Percentiles rank a stretch among this genome's conserved stretches.
phyloP scores from a whole-genome alignment of 2,113 vertebrate genomes.

The Trachemys scripta region DNA sequence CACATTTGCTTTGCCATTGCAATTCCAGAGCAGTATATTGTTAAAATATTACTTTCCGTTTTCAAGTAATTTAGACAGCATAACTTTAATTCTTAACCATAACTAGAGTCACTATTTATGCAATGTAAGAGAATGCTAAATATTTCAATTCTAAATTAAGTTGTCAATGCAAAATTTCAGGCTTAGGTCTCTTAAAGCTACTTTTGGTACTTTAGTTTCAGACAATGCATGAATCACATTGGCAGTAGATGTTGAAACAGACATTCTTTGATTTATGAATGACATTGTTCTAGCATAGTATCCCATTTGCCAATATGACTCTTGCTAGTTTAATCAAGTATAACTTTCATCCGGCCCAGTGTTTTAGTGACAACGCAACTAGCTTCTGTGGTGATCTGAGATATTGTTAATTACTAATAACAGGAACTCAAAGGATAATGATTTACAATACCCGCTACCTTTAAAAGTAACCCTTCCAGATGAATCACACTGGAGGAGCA shows the following conservation, averaged over 20 bases:
- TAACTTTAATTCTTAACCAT: background rate
- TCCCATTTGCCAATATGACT: background rate
- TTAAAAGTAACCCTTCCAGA: background rate
- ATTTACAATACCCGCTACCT: accelerated
- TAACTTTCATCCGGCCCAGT: background rate
- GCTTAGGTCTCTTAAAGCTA: background rate
- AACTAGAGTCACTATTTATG: background rate
- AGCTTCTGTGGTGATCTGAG: background rate
- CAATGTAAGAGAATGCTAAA: background rate
- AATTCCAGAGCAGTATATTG: background rate
- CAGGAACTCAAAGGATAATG: background rate
- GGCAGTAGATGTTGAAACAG: background rate
- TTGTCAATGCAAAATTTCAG: no score
- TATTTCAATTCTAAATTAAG: no score
- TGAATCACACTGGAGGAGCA: accelerated
- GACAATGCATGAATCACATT: background rate
- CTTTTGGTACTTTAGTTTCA: background rate
- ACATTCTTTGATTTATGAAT: background rate
- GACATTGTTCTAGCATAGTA: background rate
- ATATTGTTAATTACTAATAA: background rate
- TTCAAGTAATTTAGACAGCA: background rate
- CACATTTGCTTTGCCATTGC: background rate
- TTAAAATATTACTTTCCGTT: background rate
- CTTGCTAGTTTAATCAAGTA: background rate
- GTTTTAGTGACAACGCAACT: background rate